phyloP scores from a whole-genome alignment of 2,113 vertebrate genomes.

The Gambusia holbrooki region DNA sequence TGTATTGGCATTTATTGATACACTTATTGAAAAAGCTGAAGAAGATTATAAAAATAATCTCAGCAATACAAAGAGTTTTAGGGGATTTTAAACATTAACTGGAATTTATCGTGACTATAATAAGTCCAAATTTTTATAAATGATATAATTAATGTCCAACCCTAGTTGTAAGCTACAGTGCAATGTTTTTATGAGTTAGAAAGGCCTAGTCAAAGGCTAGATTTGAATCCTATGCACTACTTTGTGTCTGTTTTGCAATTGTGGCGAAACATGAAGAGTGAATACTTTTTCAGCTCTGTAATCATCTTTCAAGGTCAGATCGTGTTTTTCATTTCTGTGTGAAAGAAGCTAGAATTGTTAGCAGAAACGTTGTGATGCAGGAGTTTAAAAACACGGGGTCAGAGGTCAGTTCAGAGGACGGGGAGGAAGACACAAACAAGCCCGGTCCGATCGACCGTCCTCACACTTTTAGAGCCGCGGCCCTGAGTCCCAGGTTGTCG shows the following conservation, averaged over 20 bases:
- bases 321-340: not conserved
- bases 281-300: not conserved
- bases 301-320: not conserved
- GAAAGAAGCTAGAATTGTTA: conserved; percentile 7
- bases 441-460: conserved; percentile 49
- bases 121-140: too few species aligned
- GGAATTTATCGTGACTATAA: too few species aligned
- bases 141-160: too few species aligned
- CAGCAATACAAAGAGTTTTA: too few species aligned
- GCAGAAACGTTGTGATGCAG: conserved; percentile 2
- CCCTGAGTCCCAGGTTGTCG: conserved; percentile 60
- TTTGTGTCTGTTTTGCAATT: not conserved
- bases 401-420: conserved; percentile 26
- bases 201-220: not conserved
- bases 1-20: too few species aligned
- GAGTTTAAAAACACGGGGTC: conserved; percentile 23
- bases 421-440: conserved; percentile 29
- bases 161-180: too few species aligned
- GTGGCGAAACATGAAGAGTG: too few species aligned
- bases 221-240: not conserved
- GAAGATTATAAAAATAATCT: too few species aligned
- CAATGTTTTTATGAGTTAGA: not conserved
- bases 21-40: too few species aligned
- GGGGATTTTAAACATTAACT: too few species aligned
- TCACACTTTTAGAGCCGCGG: conserved; percentile 61